phyloP scores from a whole-genome alignment of 1,140 invertebrate genomes.

The Anagrus nilaparvatae region DNA sequence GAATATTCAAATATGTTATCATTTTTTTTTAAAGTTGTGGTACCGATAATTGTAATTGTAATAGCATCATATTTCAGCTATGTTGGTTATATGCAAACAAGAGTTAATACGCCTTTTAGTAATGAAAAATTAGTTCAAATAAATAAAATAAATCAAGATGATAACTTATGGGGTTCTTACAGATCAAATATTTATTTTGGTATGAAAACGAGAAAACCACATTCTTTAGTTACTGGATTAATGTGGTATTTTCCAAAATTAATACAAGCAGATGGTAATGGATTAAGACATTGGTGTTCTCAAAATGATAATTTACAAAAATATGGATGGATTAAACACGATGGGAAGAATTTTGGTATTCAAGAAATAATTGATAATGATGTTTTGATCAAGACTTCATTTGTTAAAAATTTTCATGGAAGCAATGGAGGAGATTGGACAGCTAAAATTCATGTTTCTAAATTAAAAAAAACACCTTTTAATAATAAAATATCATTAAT shows the following conservation, averaged over 20 bases:
- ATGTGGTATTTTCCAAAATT: constrained; percentile 90
- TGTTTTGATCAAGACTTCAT: constrained; percentile 72
- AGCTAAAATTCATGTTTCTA: constrained; percentile 62
- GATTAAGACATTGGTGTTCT: constrained; percentile 85
- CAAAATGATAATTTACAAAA: constrained; percentile 72
- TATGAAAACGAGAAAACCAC: constrained; percentile 77
- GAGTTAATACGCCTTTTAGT: constrained; percentile 78
- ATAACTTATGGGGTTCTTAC: constrained; percentile 89
- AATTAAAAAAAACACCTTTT: constrained; percentile 28
- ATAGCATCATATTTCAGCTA: constrained; percentile 66
- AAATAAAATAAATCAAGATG: constrained; percentile 59
- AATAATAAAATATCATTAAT: constrained; percentile 55
- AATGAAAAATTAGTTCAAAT: constrained; percentile 60
- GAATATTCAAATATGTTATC: too few relatives aligned
- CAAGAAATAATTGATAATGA: constrained; percentile 80
- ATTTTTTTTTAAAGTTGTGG: too few relatives aligned
- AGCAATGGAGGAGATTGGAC: constrained; percentile 88
- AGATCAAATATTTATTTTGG: constrained; percentile 83
- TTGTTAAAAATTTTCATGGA: constrained; percentile 74
- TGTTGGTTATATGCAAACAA: constrained; percentile 73
- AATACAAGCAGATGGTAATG: constrained; percentile 53
- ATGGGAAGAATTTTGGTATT: constrained; percentile 83
- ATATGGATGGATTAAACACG: constrained; percentile 84
- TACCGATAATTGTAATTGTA: constrained; percentile 30
- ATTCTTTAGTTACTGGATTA: constrained; percentile 81